Evolutionary conservation across 2,113 vertebrate species (phyloP), one percentile per base, ranked within the genome.

Genomic region (Dipodomys merriami): DNA sequence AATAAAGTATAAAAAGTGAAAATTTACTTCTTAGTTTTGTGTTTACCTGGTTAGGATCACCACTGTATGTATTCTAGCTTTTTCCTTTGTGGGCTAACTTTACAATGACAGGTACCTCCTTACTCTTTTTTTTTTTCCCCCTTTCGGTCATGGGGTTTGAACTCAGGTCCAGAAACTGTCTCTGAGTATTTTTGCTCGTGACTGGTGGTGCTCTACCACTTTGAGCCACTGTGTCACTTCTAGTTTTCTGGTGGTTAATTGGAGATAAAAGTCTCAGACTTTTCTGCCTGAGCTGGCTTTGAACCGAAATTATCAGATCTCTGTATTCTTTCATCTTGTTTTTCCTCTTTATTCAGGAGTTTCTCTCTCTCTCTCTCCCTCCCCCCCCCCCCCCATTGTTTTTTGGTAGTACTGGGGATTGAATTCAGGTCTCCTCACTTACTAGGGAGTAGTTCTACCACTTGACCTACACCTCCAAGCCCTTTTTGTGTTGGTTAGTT

Each of bases 261-360:
- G 53, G 53, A 57, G 16, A 57, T 57, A 18, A 57, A 18, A 57
- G 15, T 57, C 53, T 57, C 15, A 57, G 53, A 57, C 53, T 57
- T 57, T 57, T 57, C 53, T 57, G 53, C 53, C 16, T 2, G 4
- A 13, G 15, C 53, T 57, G 15, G 53, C 53, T 57, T 57, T 57
- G 53, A 57, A 16, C 53, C 4, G 53, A 15, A 13, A 57, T 57
- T 3, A 2, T 57, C 53, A 57, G 53, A 57, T 57, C 53, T 57
- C 53, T 15, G 15, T 57, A 57, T 27, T 72, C 60, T n/a, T 86
- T n/a, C 69, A 95, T 93, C 13, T 13, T 82, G 11, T 88, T 4
- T 91, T 57, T 91, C 68, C 25, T 93, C 11, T 91, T 86, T 30
- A 71, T 65, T 68, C 19, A 76, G 30, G 15, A 22, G 35, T 84